These are phyloP conservation scores for Psittacus erithacus DNA, from an alignment of 2,113 vertebrate genomes.

Conservation along the genomic window DNA sequence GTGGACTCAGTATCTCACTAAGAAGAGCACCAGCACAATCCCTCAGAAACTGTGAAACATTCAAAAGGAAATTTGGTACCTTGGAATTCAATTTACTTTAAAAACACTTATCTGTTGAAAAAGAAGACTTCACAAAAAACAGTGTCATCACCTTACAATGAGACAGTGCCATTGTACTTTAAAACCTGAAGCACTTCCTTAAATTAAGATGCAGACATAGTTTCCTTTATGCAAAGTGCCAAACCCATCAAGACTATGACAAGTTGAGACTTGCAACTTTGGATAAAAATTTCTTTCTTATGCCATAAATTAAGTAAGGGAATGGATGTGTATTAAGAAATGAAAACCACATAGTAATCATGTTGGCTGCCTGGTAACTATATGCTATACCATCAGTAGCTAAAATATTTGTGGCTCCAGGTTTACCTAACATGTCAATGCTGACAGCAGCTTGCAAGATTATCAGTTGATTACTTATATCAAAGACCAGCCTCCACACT, in stretches of 20 bases:
- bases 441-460: neutral
- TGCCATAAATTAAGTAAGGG: neutral
- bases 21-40: neutral
- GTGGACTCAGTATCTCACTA: neutral
- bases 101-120: neutral
- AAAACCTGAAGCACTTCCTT: neutral
- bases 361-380: neutral
- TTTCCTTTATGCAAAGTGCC: neutral
- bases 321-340: neutral
- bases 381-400: neutral
- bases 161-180: neutral
- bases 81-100: neutral
- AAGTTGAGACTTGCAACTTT: neutral
- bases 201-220: rapidly evolving
- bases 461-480: neutral
- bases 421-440: neutral
- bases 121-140: neutral
- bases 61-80: neutral
- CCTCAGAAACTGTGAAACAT: neutral
- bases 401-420: neutral
- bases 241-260: neutral
- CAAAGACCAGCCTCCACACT: neutral
- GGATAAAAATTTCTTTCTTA: neutral
- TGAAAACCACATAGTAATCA: neutral
- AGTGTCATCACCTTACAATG: neutral